Evolutionary conservation across 2,113 vertebrate genomes (phyloP).

Genomic region (Sander vitreus): DNA sequence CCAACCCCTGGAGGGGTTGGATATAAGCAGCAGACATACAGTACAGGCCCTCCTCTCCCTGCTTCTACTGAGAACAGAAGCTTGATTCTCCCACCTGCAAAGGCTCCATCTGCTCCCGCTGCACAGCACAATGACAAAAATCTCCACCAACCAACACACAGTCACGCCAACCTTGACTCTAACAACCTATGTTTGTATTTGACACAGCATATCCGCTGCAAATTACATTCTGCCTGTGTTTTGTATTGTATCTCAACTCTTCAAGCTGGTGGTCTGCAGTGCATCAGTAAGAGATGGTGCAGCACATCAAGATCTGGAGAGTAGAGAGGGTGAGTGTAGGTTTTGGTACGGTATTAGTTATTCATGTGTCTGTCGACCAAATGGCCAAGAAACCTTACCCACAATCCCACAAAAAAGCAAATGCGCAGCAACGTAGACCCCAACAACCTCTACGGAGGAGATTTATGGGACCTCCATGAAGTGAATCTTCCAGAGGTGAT

Average conservation of each 20-base stretch:
- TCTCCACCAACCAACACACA: conserved; percentile 65
- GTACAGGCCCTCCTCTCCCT: conserved; percentile 76
- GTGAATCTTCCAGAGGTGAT: conserved; percentile 59
- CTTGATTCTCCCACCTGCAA: conserved; percentile 84
- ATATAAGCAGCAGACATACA: conserved; percentile 71
- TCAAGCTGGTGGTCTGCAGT: conserved; percentile 44
- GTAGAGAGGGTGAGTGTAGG: conserved; percentile 27
- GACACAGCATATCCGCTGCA: conserved; percentile 55
- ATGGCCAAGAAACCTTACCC: conserved; percentile 26
- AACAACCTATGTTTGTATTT: conserved; percentile 49
- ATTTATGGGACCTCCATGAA: conserved; percentile 66
- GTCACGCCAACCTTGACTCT: conserved; percentile 64
- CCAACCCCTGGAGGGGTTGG: conserved; percentile 67
- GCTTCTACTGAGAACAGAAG: conserved; percentile 78
- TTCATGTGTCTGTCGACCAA: conserved; percentile 48
- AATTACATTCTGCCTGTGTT: conserved; percentile 49
- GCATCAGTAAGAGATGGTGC: conserved; percentile 42
- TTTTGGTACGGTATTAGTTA: conserved; percentile 53
- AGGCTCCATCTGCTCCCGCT: conserved; percentile 85
- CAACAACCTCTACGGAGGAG: conserved; percentile 47
- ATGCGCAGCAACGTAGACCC: conserved; percentile 29
- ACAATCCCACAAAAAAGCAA: conserved; percentile 38
- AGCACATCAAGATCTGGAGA: conserved; percentile 17
- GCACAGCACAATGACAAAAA: conserved; percentile 67
- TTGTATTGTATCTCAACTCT: conserved; percentile 43